Percentiles rank a stretch among this genome's conserved stretches.
Evolutionary conservation across 2,888 invertebrate genomes (phyloP).

Genomic region (Clostera curtula): DNA sequence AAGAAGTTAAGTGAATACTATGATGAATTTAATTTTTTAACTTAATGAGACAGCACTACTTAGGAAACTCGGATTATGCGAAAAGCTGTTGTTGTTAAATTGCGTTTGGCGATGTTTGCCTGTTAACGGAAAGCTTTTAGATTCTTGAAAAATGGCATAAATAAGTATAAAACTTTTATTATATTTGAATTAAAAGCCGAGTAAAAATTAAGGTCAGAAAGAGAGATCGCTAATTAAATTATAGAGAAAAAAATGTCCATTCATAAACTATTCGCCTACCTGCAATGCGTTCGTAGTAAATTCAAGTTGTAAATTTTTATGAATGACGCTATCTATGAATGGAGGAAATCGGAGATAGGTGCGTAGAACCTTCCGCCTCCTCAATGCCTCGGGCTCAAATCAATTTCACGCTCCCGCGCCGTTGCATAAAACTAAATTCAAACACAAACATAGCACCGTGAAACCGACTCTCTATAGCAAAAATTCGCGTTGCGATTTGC

Average conservation of each 20-base stretch:
- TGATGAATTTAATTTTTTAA: too few relatives aligned
- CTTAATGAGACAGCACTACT: too few relatives aligned
- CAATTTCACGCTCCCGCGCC: slow-evolving; percentile 64
- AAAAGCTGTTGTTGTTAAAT: too few relatives aligned
- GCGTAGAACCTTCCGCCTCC: slow-evolving; percentile 49
- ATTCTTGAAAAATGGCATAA: too few relatives aligned
- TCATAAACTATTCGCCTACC: slow-evolving; percentile 47
- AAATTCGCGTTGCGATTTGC: slow-evolving; percentile 38
- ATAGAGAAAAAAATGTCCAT: slow-evolving; percentile 29
- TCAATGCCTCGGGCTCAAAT: slow-evolving; percentile 40
- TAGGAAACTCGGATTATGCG: too few relatives aligned
- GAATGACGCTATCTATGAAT: slow-evolving; percentile 49
- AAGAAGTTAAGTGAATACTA: too few relatives aligned
- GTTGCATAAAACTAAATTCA: slow-evolving; percentile 64
- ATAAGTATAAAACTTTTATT: too few relatives aligned
- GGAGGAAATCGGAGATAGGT: slow-evolving; percentile 36
- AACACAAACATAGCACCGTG: slow-evolving; percentile 42
- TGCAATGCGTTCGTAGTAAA: slow-evolving; percentile 38
- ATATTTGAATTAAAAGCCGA: too few relatives aligned
- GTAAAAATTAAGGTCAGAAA: too few relatives aligned
- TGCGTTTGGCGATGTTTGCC: too few relatives aligned
- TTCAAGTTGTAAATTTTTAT: slow-evolving; percentile 50
- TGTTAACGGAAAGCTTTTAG: too few relatives aligned
- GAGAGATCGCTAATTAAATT: background rate
- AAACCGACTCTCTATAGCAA: slow-evolving; percentile 30